phyloP scores from a whole-genome alignment of 1,140 invertebrate species.

The Zaprionus inermis region DNA sequence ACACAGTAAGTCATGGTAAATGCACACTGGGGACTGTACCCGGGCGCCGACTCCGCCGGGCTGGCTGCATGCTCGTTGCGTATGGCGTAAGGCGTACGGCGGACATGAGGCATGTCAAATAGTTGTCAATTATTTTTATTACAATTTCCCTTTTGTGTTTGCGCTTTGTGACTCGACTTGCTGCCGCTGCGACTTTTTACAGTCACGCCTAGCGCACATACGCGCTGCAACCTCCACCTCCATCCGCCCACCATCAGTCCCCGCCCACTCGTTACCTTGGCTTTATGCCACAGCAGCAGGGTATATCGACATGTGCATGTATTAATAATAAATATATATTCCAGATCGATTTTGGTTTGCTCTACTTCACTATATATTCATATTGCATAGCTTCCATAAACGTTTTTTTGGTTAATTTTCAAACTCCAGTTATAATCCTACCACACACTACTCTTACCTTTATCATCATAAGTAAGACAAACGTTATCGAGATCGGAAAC shows the following conservation, averaged over 20 bases:
- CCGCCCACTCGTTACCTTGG: too few species aligned
- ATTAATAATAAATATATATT: too few species aligned
- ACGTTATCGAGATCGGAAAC: too few species aligned
- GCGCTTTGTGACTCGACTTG: slow-evolving; percentile 38
- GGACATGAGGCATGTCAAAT: slow-evolving; percentile 82
- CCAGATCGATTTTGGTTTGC: too few species aligned
- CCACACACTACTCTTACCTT: too few species aligned
- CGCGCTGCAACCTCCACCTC: not conserved
- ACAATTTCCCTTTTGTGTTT: slow-evolving; percentile 71
- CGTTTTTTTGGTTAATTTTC: too few species aligned
- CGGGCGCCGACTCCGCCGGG: not conserved
- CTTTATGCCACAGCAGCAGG: not conserved
- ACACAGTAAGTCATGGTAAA: slow-evolving; percentile 52
- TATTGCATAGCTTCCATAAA: too few species aligned
- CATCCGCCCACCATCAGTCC: too few species aligned
- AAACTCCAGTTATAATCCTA: too few species aligned
- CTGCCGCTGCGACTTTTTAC: slow-evolving; percentile 24
- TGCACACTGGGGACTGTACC: slow-evolving; percentile 67
- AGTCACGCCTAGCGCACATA: slow-evolving; percentile 28
- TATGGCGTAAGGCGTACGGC: slow-evolving; percentile 69
- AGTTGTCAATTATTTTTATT: slow-evolving; percentile 83
- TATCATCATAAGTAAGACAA: too few species aligned
- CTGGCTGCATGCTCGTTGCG: slow-evolving; percentile 60
- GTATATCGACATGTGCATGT: not conserved
- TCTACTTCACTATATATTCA: too few species aligned